Base-by-base conservation (phyloP, 2,888 invertebrate genomes). In the Notocelia uddmanniana region DNA sequence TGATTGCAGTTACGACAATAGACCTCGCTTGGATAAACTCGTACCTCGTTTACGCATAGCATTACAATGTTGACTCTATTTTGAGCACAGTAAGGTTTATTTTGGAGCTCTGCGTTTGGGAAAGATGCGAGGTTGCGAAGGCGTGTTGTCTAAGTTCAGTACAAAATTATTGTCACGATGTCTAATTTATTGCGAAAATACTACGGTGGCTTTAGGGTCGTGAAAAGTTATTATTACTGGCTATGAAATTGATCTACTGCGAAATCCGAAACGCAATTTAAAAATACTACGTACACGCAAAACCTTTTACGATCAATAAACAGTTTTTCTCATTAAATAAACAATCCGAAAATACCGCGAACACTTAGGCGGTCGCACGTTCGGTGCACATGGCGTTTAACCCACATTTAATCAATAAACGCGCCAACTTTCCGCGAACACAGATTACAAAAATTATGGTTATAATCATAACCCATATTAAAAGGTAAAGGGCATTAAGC, bases 341-440 rank as follows among this genome's bases (percentile, higher is more conserved):
- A 64, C 64, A 64, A 23, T 64, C 52, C 54, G 54, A 37, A 71
- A 71, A 67, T 71, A 67, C 71, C 11, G 34, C 70, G 66, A 70
- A 71, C 71, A 71, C 71, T 71, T 60, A 63, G n/a, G 19, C 21
- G n/a, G 18, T 37, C 64, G 68, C 50, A 60, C 74, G 75, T 75
- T 74, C 70, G 74, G 66, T 50, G 64, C 81, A 82, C 80, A 81
- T 81, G 81, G 74, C 72, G 69, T 75, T 76, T 77, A 80, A 80
- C 80, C 80, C 76, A 75, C 75, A 80, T 80, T 78, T 75, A 70
- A 77, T 75, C 78, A 76, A 81, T 78, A 81, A 80, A 82, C 52
- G 52, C 77, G 73, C 66, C 73, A 79, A 76, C 64, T 78, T 81
- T 76, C 78, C 75, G 54, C 69, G 78, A 80, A 77, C 19, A 37